phyloP scores from a whole-genome alignment of 1,140 invertebrate genomes.

The Papilio dardanus region DNA sequence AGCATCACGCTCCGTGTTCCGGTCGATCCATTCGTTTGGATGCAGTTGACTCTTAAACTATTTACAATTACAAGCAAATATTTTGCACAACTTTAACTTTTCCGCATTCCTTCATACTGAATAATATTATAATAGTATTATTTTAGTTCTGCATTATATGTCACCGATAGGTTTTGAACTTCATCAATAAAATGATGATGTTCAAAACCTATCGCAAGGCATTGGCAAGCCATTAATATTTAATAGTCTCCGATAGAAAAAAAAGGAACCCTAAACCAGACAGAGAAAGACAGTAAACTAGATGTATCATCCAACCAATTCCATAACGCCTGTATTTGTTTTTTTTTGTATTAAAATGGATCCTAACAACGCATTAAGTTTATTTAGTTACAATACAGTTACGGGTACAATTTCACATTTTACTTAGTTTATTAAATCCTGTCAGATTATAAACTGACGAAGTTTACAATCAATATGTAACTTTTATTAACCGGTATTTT shows the following conservation, averaged over 20 bases:
- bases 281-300: too few relatives aligned
- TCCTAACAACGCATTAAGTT: too few relatives aligned
- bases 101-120: slow-evolving; percentile 24
- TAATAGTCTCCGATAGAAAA: neutral
- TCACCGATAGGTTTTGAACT: neutral
- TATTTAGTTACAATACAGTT: too few relatives aligned
- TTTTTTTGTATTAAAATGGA: too few relatives aligned
- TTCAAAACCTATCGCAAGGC: too few relatives aligned
- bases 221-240: neutral
- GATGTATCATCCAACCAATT: too few relatives aligned
- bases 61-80: slow-evolving; percentile 7
- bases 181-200: too few relatives aligned
- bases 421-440: neutral
- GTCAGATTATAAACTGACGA: neutral
- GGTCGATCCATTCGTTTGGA: slow-evolving; percentile 24
- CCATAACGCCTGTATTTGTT: too few relatives aligned
- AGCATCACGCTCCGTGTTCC: slow-evolving; percentile 31
- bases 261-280: too few relatives aligned
- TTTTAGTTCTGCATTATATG: neutral
- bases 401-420: too few relatives aligned
- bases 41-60: slow-evolving; percentile 10
- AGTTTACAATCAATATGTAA: neutral
- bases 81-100: slow-evolving; percentile 27
- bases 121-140: neutral
- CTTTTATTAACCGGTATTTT: neutral